Evolutionary conservation across 2,113 vertebrate genomes (phyloP), one percentile per base, ranked within the genome.

Genomic region (Paramisgurnus dabryanus): DNA sequence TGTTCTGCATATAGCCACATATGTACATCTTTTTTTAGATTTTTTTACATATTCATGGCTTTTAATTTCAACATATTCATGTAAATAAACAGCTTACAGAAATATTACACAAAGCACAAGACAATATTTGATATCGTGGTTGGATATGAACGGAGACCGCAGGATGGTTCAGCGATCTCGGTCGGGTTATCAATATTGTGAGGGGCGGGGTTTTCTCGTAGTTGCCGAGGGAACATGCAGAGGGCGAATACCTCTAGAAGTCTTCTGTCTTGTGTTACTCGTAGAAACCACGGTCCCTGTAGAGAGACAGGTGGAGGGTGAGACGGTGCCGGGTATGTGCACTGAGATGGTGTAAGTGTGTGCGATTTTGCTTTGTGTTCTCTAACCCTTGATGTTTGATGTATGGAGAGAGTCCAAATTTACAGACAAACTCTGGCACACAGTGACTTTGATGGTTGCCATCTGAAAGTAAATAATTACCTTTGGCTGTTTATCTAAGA

Each of bases 21-120:
- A 77, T 82, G 55, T 70, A 80, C 68, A 73, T 45, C 8, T 69
- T 41, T 66, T 43, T 41, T 18, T 9, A 0, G 53, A 40, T 70
- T 79, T 40, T 60, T 75, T 61, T 12, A 69, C 49, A 74, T 66
- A 50, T 65, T 70, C 9, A 65, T 60, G 65, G 64, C 66, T 66
- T 63, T 13, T 18, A 17, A n/a, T n/a, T 58, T 7, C n/a, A 58
- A 58, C 55, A 89, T 49, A 69, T 82, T 82, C 11, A 47, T 58
- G 58, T 61, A 75, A 75, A 49, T 58, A 63, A 65, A 41, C 27
- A 67, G 64, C 57, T 27, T 73, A 83, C 73, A 80, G 78, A 64
- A 87, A 88, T 81, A 43, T 45, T 79, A 58, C 88, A 89, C 81
- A 57, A 88, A 89, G 87, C 91, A 93, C 92, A 88, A 85, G 87